Conservation (phyloP, 2,113 vertebrate genomes). For the Bungarus multicinctus region DNA sequence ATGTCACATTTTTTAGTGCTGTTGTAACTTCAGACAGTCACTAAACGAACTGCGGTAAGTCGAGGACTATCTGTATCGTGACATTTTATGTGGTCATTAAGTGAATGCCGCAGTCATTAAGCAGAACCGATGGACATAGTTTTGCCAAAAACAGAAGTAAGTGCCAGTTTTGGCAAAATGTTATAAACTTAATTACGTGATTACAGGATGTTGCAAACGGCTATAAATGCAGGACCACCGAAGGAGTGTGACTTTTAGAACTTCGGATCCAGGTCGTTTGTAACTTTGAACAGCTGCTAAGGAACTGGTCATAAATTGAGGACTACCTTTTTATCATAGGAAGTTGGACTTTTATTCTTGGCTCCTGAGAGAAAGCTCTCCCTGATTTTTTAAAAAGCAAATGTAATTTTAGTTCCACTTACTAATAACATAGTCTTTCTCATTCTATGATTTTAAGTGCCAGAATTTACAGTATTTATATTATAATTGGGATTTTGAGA, state of each 20-base stretch:
- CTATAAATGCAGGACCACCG: too few relatives aligned
- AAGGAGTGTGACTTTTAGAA: not conserved
- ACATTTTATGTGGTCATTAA: not conserved
- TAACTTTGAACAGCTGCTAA: not conserved
- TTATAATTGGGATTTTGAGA: not conserved
- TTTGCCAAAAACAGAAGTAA: not conserved
- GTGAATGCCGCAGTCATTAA: not conserved
- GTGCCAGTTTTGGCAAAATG: not conserved
- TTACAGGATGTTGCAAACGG: not conserved
- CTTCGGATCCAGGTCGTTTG: not conserved
- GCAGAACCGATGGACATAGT: not conserved
- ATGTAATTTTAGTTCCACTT: not conserved
- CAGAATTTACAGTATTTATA: not conserved
- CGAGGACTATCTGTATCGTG: too few relatives aligned
- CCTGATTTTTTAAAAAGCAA: not conserved
- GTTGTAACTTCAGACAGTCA: too few relatives aligned
- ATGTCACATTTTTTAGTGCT: too few relatives aligned
- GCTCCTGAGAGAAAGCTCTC: not conserved
- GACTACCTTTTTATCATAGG: not conserved
- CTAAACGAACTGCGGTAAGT: too few relatives aligned
- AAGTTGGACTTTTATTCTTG: too few relatives aligned
- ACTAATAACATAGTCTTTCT: not conserved
- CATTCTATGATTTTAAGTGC: not conserved
- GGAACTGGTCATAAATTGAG: not conserved
- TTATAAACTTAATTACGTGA: not conserved